Percentiles rank a stretch among this genome's conserved stretches.
Conservation (phyloP, 2,888 invertebrate species). For the Scaptomyza flava region DNA sequence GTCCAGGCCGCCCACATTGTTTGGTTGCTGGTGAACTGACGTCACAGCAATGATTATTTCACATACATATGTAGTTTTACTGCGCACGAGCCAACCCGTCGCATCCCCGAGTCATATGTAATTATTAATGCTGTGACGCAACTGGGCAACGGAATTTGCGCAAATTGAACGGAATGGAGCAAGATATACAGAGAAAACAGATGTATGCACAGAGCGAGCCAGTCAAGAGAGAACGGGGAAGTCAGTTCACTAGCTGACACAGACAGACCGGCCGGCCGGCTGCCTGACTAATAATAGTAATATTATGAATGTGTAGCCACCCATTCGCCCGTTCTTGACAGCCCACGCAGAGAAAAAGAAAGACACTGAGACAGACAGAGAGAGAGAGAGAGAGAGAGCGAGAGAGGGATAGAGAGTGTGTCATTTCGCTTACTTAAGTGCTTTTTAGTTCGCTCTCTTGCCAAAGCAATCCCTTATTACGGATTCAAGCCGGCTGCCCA, state of each 20-base stretch:
- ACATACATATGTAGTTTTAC: conserved; percentile 25
- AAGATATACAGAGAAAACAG: conserved; percentile 12
- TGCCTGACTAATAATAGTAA: conserved; percentile 25
- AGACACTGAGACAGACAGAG: neutral
- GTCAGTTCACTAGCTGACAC: conserved; percentile 2
- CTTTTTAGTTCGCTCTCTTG: neutral
- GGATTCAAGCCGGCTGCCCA: conserved; percentile 31
- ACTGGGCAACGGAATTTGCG: conserved; percentile 69
- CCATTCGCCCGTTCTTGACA: conserved; percentile 4
- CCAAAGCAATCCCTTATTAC: conserved; percentile 9
- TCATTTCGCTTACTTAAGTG: neutral
- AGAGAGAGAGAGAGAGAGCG: neutral
- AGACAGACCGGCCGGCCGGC: conserved; percentile 22
- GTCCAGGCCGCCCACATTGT: conserved; percentile 25
- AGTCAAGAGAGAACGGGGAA: neutral
- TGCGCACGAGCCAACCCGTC: conserved; percentile 52
- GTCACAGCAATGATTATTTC: conserved; percentile 54
- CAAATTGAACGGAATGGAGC: conserved; percentile 54
- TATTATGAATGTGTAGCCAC: conserved; percentile 4
- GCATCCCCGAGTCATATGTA: conserved; percentile 52
- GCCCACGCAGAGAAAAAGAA: conserved; percentile 33
- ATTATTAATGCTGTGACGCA: conserved; percentile 71
- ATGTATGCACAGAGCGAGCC: neutral
- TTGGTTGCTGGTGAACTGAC: conserved; percentile 25
- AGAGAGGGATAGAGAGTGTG: neutral